phyloP scores from a whole-genome alignment of 2,113 vertebrate species.

The Electrona antarctica region DNA sequence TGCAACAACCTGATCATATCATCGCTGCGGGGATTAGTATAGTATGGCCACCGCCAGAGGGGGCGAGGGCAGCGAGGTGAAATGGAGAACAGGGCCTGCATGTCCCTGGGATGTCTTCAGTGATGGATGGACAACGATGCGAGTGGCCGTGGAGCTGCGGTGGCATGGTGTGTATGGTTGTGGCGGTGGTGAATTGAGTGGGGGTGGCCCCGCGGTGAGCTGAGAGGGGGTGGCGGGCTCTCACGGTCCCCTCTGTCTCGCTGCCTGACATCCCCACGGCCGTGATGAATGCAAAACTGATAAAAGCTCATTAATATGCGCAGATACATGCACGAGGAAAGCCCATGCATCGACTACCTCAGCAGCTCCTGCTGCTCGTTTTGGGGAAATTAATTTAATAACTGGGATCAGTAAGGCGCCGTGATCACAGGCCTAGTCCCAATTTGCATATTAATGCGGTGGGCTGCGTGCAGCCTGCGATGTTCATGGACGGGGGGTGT shows the following conservation, averaged over 20 bases:
- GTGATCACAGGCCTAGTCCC: slow-evolving; percentile 62
- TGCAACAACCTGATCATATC: slow-evolving; percentile 49
- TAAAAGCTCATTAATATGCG: slow-evolving; percentile 78
- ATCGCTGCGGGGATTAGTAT: slow-evolving; percentile 8
- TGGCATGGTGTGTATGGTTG: neutral
- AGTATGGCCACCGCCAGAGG: slow-evolving; percentile 2
- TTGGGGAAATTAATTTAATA: slow-evolving; percentile 79
- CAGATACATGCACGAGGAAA: slow-evolving; percentile 33
- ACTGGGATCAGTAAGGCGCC: slow-evolving; percentile 67
- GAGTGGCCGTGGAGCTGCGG: slow-evolving; percentile 30
- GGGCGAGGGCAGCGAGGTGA: slow-evolving; percentile 19
- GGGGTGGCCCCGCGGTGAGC: slow-evolving; percentile 29
- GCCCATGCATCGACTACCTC: slow-evolving; percentile 65
- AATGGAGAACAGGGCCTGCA: slow-evolving; percentile 35
- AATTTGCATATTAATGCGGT: slow-evolving; percentile 80
- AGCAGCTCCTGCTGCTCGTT: slow-evolving; percentile 71
- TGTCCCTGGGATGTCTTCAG: slow-evolving; percentile 20
- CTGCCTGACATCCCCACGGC: slow-evolving; percentile 13
- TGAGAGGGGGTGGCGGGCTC: slow-evolving; percentile 15
- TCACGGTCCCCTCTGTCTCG: slow-evolving; percentile 31
- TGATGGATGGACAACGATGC: slow-evolving; percentile 65
- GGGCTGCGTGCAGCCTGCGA: slow-evolving; percentile 48
- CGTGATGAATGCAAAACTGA: slow-evolving; percentile 78
- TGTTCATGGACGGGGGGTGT: slow-evolving; percentile 58
- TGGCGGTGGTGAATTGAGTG: neutral